These are phyloP conservation scores for Cryptocephalus primarius DNA, from an alignment of 2,888 invertebrate genomes.

Conservation along the genomic window DNA sequence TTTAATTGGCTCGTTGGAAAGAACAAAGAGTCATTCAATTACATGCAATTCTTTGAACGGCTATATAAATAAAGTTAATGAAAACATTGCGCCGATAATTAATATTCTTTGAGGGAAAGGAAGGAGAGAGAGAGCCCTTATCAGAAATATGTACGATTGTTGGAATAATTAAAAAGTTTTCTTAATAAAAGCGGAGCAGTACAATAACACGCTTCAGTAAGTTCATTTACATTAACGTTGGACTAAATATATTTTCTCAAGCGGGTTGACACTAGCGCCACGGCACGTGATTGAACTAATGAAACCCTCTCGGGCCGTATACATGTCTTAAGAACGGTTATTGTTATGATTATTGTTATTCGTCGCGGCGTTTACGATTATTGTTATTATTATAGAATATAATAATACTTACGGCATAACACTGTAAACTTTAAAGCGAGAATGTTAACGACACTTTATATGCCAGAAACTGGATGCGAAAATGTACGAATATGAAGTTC, in stretches of 20 bases:
- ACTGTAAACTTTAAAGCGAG: no score
- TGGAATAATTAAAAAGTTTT: slow-evolving; percentile 17
- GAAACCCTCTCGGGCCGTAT: no score
- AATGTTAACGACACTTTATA: no score
- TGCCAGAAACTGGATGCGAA: no score
- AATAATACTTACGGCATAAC: slow-evolving; percentile 15
- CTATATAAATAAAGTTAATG: no score
- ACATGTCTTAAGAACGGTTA: slow-evolving; percentile 30
- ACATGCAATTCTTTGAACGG: no score
- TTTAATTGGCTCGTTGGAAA: no score
- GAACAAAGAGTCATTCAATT: no score
- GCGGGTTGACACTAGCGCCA: slow-evolving; percentile 4
- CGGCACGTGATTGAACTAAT: no score
- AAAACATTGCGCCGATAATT: no score
- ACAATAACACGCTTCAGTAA: slow-evolving; percentile 15
- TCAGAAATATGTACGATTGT: slow-evolving; percentile 12
- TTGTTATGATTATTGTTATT: slow-evolving; percentile 37
- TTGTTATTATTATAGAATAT: slow-evolving; percentile 30
- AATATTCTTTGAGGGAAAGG: no score
- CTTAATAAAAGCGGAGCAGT: slow-evolving; percentile 14
- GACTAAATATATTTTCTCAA: slow-evolving; percentile 15
- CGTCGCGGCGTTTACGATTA: slow-evolving; percentile 30
- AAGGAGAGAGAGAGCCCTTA: slow-evolving; percentile 3
- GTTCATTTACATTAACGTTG: slow-evolving; percentile 17
- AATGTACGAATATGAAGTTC: no score